phyloP scores from a whole-genome alignment of 2,113 vertebrate genomes.

The Mormoops blainvillei region DNA sequence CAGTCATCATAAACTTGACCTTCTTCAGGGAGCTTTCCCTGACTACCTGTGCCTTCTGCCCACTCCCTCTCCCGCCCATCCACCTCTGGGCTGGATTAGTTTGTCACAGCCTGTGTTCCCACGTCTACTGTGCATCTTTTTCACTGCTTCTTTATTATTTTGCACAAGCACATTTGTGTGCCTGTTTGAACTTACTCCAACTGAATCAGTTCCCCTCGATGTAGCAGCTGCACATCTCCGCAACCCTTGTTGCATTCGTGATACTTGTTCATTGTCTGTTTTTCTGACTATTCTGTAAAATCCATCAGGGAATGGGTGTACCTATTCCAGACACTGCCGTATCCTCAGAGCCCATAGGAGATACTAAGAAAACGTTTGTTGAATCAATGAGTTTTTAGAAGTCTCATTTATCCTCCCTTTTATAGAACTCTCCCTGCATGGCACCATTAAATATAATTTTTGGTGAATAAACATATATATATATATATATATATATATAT shows the following conservation, averaged over 20 bases:
- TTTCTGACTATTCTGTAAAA: not conserved
- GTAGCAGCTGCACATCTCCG: not conserved
- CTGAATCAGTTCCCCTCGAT: not conserved
- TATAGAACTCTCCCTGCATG: not conserved
- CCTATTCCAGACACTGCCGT: not conserved
- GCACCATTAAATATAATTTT: not conserved
- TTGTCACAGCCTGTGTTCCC: not conserved
- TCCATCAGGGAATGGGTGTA: not conserved
- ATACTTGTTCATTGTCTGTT: not conserved
- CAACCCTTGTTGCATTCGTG: not conserved
- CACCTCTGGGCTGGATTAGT: not conserved
- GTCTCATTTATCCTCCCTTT: not conserved
- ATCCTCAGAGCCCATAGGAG: not conserved
- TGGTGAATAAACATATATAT: not conserved
- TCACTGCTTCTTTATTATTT: not conserved
- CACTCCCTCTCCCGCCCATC: fast-evolving
- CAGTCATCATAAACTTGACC: not conserved
- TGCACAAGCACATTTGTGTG: not conserved
- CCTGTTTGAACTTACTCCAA: not conserved
- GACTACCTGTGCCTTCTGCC: not conserved
- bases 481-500: constrained; percentile 14
- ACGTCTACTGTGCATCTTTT: not conserved
- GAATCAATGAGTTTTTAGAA: not conserved
- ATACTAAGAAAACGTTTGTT: not conserved
- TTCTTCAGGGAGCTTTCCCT: not conserved